phyloP scores from a whole-genome alignment of 2,113 vertebrate genomes.

The Psittacula cyanocephala region DNA sequence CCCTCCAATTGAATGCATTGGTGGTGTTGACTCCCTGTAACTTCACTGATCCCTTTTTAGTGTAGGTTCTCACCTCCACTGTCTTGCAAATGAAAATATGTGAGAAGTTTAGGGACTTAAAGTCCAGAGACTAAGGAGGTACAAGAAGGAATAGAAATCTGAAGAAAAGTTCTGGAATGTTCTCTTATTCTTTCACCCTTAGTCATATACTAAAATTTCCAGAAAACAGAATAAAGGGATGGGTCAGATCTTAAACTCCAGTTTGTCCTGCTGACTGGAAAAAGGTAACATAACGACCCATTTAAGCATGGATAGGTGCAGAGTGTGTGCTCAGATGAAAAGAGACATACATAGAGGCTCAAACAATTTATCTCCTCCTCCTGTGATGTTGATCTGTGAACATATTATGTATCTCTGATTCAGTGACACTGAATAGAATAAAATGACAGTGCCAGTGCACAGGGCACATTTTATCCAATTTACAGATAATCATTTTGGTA shows the following conservation, averaged over 20 bases:
- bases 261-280: neutral
- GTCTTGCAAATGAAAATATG: neutral
- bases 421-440: neutral
- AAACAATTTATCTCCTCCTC: neutral
- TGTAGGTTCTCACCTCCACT: neutral
- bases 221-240: neutral
- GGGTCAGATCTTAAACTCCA: neutral
- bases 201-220: neutral
- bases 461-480: neutral
- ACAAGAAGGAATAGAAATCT: neutral
- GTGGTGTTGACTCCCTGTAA: neutral
- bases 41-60: neutral
- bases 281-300: neutral
- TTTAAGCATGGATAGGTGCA: neutral
- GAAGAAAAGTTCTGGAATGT: neutral
- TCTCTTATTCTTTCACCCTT: rapidly evolving
- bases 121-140: neutral
- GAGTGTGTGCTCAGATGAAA: neutral
- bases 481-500: neutral
- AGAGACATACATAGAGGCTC: neutral
- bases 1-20: neutral
- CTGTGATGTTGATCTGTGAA: neutral
- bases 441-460: neutral
- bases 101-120: neutral
- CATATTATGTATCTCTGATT: neutral